Evolutionary conservation across 2,797 vertebrate genomes (phyloP), one percentile per base, ranked within the genome.

Genomic region (Anguilla pacifica): DNA sequence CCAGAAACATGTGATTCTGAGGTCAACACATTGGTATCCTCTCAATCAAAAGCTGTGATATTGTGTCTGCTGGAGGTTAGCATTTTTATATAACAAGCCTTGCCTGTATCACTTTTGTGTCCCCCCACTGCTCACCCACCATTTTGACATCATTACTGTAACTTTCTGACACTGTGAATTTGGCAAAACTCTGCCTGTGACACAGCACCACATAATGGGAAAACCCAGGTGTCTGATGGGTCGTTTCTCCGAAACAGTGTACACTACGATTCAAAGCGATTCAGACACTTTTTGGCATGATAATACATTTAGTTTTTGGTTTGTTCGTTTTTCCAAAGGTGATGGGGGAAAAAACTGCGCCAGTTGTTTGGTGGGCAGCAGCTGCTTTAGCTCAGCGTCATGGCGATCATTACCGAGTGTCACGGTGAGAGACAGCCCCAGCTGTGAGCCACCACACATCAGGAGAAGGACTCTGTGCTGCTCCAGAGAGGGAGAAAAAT

Each of bases 351-450:
- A 51, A 49, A 55, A 55, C 13, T 67, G 70, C 84, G 9, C 72
- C 72, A 55, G 74, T 53, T 87, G 86, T 89, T 87, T 61, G 84
- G 70, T 51, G 49, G 57, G 84, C 87, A 89, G 89, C 89, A 90
- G 88, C 87, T 90, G 86, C 86, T 90, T 85, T 89, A 79, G 86
- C 53, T 87, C 88, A 83, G 67, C 28, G 17, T 31, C 11, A n/a
- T 31, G 57, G 61, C 19, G 57, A 49, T 51, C 46, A 74, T 86
- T 86, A 86, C 70, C 43, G 51, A 53, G 85, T 53, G 43, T 74
- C 46, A 22, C 64, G 28, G 39, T 51, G 72, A 61, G 74, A 77
- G 74, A 82, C 77, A n/a, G 49, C 43, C 79, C 5, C 46, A n/a
- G 79, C 79, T 49, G 79, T n/a, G 79, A 82, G 79, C 49, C 46